Evolutionary conservation across 2,888 invertebrate genomes (phyloP).

Genomic region (Idaea biselata): DNA sequence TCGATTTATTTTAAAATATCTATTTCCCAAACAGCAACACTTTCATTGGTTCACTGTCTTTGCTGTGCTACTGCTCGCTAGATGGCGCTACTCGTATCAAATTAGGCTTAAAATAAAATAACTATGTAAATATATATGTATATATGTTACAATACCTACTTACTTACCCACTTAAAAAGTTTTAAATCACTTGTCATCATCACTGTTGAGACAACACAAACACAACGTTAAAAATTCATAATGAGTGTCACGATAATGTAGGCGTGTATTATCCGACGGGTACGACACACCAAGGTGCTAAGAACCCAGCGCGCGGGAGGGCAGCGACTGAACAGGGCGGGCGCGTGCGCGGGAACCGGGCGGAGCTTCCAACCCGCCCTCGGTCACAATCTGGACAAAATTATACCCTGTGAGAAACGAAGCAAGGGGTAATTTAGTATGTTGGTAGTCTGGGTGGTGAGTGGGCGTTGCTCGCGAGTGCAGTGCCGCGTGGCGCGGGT

Average conservation of each 20-base stretch:
- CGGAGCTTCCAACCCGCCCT: slow-evolving; percentile 61
- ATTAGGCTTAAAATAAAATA: no score
- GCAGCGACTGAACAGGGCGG: slow-evolving; percentile 39
- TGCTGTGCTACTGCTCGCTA: no score
- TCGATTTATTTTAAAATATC: no score
- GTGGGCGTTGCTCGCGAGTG: slow-evolving; percentile 63
- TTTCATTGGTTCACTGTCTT: no score
- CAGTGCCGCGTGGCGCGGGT: slow-evolving; percentile 63
- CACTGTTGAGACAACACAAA: slow-evolving; percentile 36
- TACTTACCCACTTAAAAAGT: neutral
- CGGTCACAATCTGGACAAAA: slow-evolving; percentile 15
- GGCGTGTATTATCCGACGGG: slow-evolving; percentile 68
- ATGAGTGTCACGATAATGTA: slow-evolving; percentile 75
- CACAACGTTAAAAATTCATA: slow-evolving; percentile 72
- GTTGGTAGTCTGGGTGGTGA: slow-evolving; percentile 22
- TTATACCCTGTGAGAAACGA: slow-evolving; percentile 3
- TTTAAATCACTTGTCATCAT: slow-evolving; percentile 31
- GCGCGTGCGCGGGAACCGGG: slow-evolving; percentile 69
- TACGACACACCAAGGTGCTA: slow-evolving; percentile 32
- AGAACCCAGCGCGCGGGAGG: slow-evolving; percentile 22
- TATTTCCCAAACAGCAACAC: no score
- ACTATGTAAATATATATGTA: no score
- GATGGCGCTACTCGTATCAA: no score
- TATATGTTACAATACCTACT: no score
- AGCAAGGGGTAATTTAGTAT: slow-evolving; percentile 23